Evolutionary conservation across 2,888 invertebrate genomes (phyloP), one percentile per base, ranked within the genome.

Genomic region (Theretra japonica): DNA sequence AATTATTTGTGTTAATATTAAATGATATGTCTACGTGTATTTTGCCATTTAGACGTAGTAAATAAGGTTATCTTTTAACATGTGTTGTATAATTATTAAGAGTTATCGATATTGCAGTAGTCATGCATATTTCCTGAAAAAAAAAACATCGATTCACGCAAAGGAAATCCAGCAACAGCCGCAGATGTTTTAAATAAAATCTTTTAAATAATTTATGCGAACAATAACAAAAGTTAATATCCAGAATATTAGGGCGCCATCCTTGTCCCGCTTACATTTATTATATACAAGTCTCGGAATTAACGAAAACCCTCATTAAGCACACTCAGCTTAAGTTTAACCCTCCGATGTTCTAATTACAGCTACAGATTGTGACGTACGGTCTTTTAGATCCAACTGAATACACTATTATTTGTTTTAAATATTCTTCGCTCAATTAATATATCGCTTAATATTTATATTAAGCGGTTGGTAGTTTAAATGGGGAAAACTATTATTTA

Each of bases 271-370:
- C 48, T 65, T 65, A 65, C 65, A 65, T 65, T 65, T 65, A 65
- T 65, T 65, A 65, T 65, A 65, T 48, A 65, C 17, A 65, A 23
- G 65, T 41, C 65, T 23, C 48, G 15, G 65, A 65, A 65, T 48
- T 65, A 65, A 48, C 65, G 48, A 25, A 65, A 65, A 65, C 65
- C 65, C 65, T 65, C 65, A 65, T 65, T 65, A 65, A 48, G 48
- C 65, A 23, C 15, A 65, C 48, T 48, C 65, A 65, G 65, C 65
- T 65, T 65, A 65, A 65, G 17, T 65, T 65, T 23, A 48, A 65
- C 65, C 41, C 25, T 41, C 23, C 41, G 23, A 48, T 65, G 65
- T 65, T 65, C 65, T 65, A 65, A 65, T 65, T 48, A 65, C 48
- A 21, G 62, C 4, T 21, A 65, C 41, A 48, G 65, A 48, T 65